These are phyloP conservation scores for Spheniscus humboldti DNA, from an alignment of 2,797 vertebrate species.

Conservation along the genomic window DNA sequence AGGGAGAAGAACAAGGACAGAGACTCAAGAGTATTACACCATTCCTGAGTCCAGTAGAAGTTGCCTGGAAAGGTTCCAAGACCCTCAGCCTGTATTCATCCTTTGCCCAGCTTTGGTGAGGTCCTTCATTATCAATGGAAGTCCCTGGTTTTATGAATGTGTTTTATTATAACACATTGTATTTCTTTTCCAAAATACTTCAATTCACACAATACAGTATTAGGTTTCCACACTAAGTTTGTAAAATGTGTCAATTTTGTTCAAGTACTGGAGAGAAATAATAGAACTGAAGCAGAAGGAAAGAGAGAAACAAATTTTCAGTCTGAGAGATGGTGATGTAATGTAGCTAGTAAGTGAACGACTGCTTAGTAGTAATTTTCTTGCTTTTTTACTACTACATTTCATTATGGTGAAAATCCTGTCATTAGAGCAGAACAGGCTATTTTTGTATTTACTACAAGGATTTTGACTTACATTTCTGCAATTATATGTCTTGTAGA, in stretches of 20 bases:
- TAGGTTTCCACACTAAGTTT: too few species aligned
- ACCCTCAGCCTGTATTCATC: background rate
- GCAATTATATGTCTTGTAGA: background rate
- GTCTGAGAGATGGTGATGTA: background rate
- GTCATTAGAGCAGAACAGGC: background rate
- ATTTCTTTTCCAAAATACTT: background rate
- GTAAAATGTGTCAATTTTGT: background rate
- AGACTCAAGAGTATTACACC: background rate
- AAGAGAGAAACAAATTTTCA: background rate
- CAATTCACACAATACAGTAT: too few species aligned
- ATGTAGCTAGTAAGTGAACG: background rate
- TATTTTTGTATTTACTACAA: background rate
- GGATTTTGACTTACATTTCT: too few species aligned
- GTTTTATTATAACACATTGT: background rate
- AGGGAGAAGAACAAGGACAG: background rate
- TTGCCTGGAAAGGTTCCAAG: background rate
- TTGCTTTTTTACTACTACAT: background rate
- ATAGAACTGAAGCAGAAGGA: background rate
- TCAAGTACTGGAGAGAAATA: background rate
- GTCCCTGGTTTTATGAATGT: background rate
- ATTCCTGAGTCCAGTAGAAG: background rate
- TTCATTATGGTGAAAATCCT: background rate
- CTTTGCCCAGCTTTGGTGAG: background rate
- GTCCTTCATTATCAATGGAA: background rate
- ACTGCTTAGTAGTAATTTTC: background rate